Evolutionary conservation across 2,888 invertebrate species (phyloP).

Genomic region (Dolichopus griseipennis): DNA sequence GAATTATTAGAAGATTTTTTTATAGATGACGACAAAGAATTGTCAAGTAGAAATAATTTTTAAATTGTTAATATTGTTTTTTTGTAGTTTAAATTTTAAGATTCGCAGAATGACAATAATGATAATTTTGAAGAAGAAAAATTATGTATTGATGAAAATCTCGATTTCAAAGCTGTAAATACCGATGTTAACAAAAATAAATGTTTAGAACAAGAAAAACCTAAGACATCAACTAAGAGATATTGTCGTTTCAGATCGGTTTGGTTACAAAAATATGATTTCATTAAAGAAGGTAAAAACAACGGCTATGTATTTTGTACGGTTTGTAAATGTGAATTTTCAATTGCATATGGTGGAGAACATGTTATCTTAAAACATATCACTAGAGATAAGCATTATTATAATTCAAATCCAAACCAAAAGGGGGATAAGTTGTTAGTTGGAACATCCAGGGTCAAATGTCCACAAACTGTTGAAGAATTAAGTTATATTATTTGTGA

Average conservation of each 20-base stretch:
- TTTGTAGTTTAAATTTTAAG: neutral
- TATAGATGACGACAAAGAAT: conserved; percentile 16
- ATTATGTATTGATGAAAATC: neutral
- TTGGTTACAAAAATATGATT: conserved; percentile 13
- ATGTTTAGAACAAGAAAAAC: conserved; percentile 11
- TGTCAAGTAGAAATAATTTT: conserved; percentile 8
- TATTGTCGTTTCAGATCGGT: conserved; percentile 7
- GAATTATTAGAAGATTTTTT: conserved; percentile 20
- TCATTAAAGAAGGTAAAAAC: conserved; percentile 17
- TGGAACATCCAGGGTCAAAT: conserved; percentile 18
- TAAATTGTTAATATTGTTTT: too few relatives aligned
- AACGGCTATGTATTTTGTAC: conserved; percentile 14
- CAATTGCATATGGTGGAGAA: conserved; percentile 19
- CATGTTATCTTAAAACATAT: conserved; percentile 14
- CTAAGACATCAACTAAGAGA: conserved; percentile 21
- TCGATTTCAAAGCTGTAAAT: neutral
- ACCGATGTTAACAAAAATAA: conserved; percentile 10
- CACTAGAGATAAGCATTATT: conserved; percentile 15
- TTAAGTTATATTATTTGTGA: neutral
- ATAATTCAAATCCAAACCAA: conserved; percentile 20
- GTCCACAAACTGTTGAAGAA: neutral
- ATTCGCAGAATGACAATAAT: too few relatives aligned
- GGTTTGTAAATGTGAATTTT: neutral
- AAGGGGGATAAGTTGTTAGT: conserved; percentile 27
- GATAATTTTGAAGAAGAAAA: conserved; percentile 11